These are phyloP conservation scores for Thymelicus sylvestris DNA, from an alignment of 2,888 invertebrate species.

Conservation along the genomic window DNA sequence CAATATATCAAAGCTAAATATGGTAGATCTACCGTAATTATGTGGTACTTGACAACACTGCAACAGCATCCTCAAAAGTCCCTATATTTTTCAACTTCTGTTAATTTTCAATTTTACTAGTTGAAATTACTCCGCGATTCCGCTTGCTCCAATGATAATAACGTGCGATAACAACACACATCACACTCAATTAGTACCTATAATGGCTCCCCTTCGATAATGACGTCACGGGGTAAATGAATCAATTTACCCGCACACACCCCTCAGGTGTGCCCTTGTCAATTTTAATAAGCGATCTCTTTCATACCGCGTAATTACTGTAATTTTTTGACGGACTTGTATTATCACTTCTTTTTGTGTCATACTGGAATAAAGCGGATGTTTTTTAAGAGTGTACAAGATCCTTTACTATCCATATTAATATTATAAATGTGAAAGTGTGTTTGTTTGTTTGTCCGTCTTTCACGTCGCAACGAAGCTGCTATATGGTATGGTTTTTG, in stretches of 20 bases:
- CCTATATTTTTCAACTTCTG: neutral
- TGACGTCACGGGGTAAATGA: conserved; percentile 53
- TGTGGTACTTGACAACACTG: no score
- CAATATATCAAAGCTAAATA: no score
- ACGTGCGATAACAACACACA: conserved; percentile 17
- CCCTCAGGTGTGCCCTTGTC: conserved; percentile 55
- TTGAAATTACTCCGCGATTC: neutral
- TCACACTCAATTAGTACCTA: conserved; percentile 35
- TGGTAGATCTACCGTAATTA: no score
- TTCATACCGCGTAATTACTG: conserved; percentile 30
- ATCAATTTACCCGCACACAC: conserved; percentile 59
- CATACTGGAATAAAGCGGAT: neutral
- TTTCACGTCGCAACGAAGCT: no score
- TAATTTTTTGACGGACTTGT: conserved; percentile 18
- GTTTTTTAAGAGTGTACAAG: neutral
- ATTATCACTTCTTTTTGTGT: conserved; percentile 1
- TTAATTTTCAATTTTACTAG: neutral
- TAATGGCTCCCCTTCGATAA: conserved; percentile 44
- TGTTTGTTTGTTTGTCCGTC: no score
- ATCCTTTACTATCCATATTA: no score
- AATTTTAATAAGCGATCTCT: conserved; percentile 54
- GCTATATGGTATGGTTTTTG: no score
- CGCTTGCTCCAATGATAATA: neutral
- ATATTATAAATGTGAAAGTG: no score
- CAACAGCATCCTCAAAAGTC: no score